Conservation (phyloP, 2,797 vertebrate genomes). For the Clamator glandarius region DNA sequence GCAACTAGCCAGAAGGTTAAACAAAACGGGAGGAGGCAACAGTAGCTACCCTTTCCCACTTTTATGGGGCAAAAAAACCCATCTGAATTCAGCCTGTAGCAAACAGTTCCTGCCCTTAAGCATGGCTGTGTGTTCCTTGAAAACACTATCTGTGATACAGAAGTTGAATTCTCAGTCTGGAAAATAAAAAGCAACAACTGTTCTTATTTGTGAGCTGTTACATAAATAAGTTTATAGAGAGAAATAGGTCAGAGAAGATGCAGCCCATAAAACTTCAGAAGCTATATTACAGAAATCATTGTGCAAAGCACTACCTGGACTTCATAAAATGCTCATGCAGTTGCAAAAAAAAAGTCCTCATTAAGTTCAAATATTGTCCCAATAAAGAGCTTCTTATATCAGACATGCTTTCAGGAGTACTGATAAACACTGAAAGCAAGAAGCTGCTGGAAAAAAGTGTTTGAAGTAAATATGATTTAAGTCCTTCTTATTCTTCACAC, state of each 20-base stretch:
- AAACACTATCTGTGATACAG: background rate
- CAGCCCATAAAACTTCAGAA: conserved; percentile 18
- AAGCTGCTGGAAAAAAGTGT: conserved; percentile 32
- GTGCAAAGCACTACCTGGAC: background rate
- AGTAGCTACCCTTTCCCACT: background rate
- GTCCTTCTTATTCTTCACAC: conserved; percentile 44
- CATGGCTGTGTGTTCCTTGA: background rate
- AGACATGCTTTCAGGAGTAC: conserved; percentile 32
- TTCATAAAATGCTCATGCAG: conserved; percentile 38
- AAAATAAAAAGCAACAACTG: background rate
- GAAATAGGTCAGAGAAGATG: conserved; percentile 8
- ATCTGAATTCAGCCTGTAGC: fast-evolving
- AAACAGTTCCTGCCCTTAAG: background rate
- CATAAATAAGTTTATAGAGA: conserved; percentile 1
- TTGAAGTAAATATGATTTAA: conserved; percentile 57
- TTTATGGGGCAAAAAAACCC: background rate
- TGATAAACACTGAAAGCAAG: conserved; percentile 59
- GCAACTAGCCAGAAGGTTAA: background rate
- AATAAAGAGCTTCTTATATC: conserved; percentile 28
- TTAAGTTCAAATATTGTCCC: conserved; percentile 56
- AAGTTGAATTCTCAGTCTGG: background rate
- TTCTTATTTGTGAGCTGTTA: background rate
- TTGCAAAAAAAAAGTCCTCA: conserved; percentile 47
- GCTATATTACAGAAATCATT: background rate
- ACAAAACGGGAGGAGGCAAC: background rate